These are phyloP conservation scores for Colostygia pectinataria DNA, from an alignment of 2,888 invertebrate species.

Conservation along the genomic window DNA sequence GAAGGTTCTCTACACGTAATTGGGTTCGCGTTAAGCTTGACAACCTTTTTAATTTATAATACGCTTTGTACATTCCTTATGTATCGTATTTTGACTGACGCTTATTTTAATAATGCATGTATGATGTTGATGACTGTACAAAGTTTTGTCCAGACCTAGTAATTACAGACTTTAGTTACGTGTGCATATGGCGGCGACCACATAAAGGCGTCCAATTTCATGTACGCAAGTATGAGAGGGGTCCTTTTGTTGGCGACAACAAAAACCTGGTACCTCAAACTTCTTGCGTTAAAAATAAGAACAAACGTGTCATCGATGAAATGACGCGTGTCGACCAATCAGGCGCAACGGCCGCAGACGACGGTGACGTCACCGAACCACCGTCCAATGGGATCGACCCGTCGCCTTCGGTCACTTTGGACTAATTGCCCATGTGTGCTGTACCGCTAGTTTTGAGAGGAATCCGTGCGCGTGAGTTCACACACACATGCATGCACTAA, in stretches of 20 bases:
- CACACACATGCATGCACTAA: slow-evolving; percentile 37
- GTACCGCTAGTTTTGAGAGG: slow-evolving; percentile 74
- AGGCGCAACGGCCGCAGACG: slow-evolving; percentile 80
- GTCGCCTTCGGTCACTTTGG: slow-evolving; percentile 81
- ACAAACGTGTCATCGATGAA: slow-evolving; percentile 82
- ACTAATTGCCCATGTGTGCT: slow-evolving; percentile 83
- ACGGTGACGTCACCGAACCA: slow-evolving; percentile 73
- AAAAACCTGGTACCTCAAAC: slow-evolving; percentile 70
- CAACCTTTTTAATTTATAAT: slow-evolving; percentile 62
- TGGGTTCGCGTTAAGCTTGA: slow-evolving; percentile 64
- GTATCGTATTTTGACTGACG: slow-evolving; percentile 37
- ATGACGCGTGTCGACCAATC: slow-evolving; percentile 83
- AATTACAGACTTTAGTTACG: slow-evolving; percentile 36
- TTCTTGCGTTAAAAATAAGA: slow-evolving; percentile 80
- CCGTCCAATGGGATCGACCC: slow-evolving; percentile 71
- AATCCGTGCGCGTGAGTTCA: slow-evolving; percentile 72
- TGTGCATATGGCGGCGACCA: slow-evolving; percentile 42
- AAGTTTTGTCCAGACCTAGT: slow-evolving; percentile 22
- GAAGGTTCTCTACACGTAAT: slow-evolving; percentile 62
- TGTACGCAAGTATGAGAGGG: slow-evolving; percentile 54
- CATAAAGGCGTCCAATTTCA: slow-evolving; percentile 61
- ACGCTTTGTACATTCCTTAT: slow-evolving; percentile 25
- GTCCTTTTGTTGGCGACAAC: slow-evolving; percentile 65
- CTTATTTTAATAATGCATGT: slow-evolving; percentile 6
- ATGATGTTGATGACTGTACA: no score